Evolutionary conservation across 1,140 invertebrate species (phyloP).

Genomic region (Eulimnadia texana): DNA sequence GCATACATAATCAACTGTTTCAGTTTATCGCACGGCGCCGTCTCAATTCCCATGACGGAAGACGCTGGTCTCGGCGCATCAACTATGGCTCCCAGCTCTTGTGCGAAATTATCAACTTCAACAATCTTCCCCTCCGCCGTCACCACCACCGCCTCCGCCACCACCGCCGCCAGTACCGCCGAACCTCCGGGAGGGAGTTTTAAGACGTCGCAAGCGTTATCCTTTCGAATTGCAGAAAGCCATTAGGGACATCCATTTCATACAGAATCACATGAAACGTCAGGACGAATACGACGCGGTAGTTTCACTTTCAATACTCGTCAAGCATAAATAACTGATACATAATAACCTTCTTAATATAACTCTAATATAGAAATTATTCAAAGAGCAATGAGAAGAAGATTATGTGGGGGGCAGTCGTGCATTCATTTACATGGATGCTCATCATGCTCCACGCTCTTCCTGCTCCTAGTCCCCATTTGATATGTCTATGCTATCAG

Average conservation of each 20-base stretch:
- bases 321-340: no score
- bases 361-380: no score
- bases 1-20: background rate
- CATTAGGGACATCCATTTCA: conserved; percentile 88
- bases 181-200: conserved; percentile 17
- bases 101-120: conserved; percentile 16
- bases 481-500: no score
- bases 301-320: background rate
- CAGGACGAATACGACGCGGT: conserved; percentile 89
- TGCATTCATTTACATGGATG: no score
- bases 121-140: conserved; percentile 16
- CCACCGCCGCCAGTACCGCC: conserved; percentile 12
- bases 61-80: conserved; percentile 11
- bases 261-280: conserved; percentile 81
- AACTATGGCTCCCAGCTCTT: conserved; percentile 16
- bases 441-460: no score
- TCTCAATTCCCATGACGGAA: conserved; percentile 10
- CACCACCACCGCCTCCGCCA: conserved; percentile 14
- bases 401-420: background rate
- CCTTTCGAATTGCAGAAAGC: conserved; percentile 84
- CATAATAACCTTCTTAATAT: no score
- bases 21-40: conserved; percentile 14
- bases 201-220: conserved; percentile 52
- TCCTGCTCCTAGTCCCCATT: no score
- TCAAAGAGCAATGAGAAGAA: no score